Evolutionary conservation across 1,140 invertebrate species (phyloP).

Genomic region (Batillaria attramentaria): DNA sequence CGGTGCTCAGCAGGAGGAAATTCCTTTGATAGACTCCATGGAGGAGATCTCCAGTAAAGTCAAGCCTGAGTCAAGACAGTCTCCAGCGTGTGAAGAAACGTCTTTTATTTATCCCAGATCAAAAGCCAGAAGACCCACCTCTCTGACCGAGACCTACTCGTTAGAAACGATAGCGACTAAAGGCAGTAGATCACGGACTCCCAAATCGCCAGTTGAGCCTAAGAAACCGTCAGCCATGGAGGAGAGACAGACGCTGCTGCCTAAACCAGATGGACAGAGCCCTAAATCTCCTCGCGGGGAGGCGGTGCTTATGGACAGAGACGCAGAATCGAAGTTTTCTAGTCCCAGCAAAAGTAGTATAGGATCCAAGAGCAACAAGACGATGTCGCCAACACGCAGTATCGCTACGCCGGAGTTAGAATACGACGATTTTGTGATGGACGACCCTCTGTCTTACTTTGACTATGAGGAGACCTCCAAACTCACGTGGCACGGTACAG

Average conservation of each 20-base stretch:
- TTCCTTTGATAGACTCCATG: constrained; percentile 36
- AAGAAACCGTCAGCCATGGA: constrained; percentile 39
- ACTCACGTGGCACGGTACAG: constrained; percentile 61
- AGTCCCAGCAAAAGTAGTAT: constrained; percentile 46
- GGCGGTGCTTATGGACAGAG: constrained; percentile 6
- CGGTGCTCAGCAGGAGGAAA: constrained; percentile 25
- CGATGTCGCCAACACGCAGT: constrained; percentile 61
- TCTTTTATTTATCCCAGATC: constrained; percentile 51
- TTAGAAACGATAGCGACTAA: constrained; percentile 31
- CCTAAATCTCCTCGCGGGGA: constrained; percentile 55
- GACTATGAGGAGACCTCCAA: constrained; percentile 60
- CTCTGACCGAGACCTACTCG: constrained; percentile 59
- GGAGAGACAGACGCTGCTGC: constrained; percentile 56
- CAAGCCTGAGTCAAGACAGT: constrained; percentile 40
- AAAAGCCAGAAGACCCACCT: constrained; percentile 61
- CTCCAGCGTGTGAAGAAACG: constrained; percentile 52
- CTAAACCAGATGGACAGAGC: constrained; percentile 66
- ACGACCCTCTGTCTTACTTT: constrained; percentile 67
- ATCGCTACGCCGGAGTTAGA: constrained; percentile 63
- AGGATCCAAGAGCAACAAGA: constrained; percentile 53
- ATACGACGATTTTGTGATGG: constrained; percentile 68
- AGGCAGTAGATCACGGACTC: constrained; percentile 9
- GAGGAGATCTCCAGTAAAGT: constrained; percentile 18
- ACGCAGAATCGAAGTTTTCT: constrained; percentile 44
- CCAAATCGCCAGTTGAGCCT: neutral